A percentile compares a stretch with the other conserved stretches of the same genome.
These are phyloP conservation scores for Chelonia mydas DNA, from an alignment of 2,797 vertebrate genomes.

Conservation along the genomic window DNA sequence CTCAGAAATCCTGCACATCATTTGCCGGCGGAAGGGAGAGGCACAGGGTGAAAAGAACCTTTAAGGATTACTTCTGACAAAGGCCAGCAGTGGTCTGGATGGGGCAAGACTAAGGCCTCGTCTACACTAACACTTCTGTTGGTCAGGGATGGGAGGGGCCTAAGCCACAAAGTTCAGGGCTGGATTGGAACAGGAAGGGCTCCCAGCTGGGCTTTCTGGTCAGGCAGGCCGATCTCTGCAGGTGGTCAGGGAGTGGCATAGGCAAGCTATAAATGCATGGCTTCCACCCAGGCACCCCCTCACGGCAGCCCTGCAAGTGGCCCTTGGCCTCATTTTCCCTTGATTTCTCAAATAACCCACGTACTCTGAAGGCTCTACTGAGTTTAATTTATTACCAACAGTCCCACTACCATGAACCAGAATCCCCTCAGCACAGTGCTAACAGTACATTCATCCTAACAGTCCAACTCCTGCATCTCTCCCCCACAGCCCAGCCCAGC, in stretches of 20 bases:
- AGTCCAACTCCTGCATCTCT: background rate
- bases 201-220: background rate
- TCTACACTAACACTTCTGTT: too few relatives aligned
- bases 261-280: background rate
- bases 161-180: background rate
- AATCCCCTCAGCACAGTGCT: background rate
- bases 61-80: background rate
- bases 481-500: background rate
- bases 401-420: background rate
- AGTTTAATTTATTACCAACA: background rate
- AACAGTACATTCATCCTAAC: background rate
- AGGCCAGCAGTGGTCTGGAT: background rate
- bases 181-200: background rate
- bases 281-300: background rate
- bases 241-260: background rate
- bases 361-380: too few relatives aligned
- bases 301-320: background rate
- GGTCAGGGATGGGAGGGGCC: background rate
- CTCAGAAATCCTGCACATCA: background rate
- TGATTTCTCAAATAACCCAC: background rate
- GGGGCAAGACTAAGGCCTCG: too few relatives aligned
- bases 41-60: background rate
- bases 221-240: background rate
- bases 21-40: background rate
- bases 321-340: background rate